Evolutionary conservation across 1,140 invertebrate species (phyloP).

Genomic region (Micrasema longulum): DNA sequence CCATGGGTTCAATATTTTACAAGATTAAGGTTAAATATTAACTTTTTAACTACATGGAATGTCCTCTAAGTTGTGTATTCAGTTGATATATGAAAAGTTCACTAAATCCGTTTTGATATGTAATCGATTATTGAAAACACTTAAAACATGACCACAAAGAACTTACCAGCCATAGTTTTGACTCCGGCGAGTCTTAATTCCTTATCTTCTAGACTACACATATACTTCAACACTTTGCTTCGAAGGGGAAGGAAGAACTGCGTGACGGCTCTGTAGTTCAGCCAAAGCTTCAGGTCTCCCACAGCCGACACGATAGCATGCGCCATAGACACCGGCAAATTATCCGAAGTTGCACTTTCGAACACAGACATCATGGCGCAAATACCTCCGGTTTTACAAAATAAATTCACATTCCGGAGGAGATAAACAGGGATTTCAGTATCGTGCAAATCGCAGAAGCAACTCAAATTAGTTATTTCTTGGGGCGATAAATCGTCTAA

Average conservation of each 20-base stretch:
- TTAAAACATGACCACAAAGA: not conserved
- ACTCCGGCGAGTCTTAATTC: constrained; percentile 87
- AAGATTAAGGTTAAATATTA: too few relatives aligned
- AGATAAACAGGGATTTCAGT: constrained; percentile 91
- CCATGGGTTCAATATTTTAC: too few relatives aligned
- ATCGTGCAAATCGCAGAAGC: constrained; percentile 92
- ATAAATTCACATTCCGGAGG: constrained; percentile 89
- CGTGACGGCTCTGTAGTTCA: constrained; percentile 90
- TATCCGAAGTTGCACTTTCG: constrained; percentile 78
- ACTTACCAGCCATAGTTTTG: constrained; percentile 87
- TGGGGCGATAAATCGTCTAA: constrained; percentile 82
- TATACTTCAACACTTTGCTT: constrained; percentile 88
- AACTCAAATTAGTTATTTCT: constrained; percentile 81
- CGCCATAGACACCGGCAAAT: constrained; percentile 85
- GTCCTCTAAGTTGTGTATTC: too few relatives aligned
- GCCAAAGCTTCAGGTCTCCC: constrained; percentile 94
- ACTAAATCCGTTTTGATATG: too few relatives aligned
- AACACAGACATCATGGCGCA: constrained; percentile 88
- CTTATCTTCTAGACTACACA: constrained; percentile 93
- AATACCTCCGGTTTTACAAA: constrained; percentile 90
- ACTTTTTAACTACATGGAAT: too few relatives aligned
- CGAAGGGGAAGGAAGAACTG: constrained; percentile 89
- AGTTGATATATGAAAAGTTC: too few relatives aligned
- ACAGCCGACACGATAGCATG: constrained; percentile 92
- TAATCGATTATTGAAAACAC: too few relatives aligned